Evolutionary conservation across 2,888 invertebrate genomes (phyloP).

Genomic region (Deilephila porcellus): DNA sequence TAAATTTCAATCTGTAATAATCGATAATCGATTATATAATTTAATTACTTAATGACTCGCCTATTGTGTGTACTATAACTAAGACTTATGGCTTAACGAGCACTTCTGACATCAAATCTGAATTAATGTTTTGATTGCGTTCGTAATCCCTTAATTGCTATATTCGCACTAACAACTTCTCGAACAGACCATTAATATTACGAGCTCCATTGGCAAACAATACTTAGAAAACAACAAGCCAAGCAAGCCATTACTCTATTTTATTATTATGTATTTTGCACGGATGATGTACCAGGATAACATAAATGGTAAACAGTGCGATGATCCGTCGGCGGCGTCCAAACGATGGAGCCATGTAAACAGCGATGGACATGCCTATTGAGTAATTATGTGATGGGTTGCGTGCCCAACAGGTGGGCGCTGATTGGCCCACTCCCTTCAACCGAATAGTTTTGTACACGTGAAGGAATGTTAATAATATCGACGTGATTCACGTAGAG

Average conservation of each 20-base stretch:
- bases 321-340: conserved; percentile 38
- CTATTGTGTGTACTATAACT: not conserved
- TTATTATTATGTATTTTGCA: conserved; percentile 8
- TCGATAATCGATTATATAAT: too few relatives aligned
- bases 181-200: not conserved
- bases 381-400: conserved; percentile 33
- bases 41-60: too few relatives aligned
- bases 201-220: not conserved
- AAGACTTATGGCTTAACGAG: not conserved
- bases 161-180: not conserved
- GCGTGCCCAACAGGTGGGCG: conserved; percentile 15
- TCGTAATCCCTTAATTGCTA: not conserved
- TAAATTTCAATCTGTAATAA: too few relatives aligned
- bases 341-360: conserved; percentile 35
- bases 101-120: not conserved
- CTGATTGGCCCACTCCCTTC: not conserved
- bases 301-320: conserved; percentile 38
- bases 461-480: not conserved
- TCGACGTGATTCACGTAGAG: not conserved
- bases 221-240: not conserved
- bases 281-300: conserved; percentile 24
- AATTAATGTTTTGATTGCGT: not conserved
- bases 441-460: not conserved
- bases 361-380: conserved; percentile 35
- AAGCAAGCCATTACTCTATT: not conserved